Evolutionary conservation across 2,888 invertebrate genomes (phyloP).

Genomic region (Lasius fuliginosus): DNA sequence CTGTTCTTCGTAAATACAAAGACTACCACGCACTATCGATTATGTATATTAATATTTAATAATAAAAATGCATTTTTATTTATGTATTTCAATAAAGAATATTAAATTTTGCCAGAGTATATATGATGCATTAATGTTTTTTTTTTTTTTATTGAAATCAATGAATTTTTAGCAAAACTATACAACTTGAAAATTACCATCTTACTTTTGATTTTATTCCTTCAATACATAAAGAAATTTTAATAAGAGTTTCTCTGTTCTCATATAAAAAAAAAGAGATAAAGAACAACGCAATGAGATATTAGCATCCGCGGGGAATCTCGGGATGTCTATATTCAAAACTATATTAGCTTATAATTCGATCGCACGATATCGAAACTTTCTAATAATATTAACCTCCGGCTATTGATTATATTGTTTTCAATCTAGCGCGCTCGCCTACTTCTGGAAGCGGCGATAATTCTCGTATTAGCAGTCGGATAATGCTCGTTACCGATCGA

Average conservation of each 20-base stretch:
- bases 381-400: conserved; percentile 54
- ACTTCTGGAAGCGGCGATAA: conserved; percentile 54
- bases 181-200: not conserved
- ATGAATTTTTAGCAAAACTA: not conserved
- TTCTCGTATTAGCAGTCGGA: conserved; percentile 49
- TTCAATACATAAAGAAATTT: not conserved
- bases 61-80: not conserved
- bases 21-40: too few species aligned
- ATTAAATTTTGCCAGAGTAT: not conserved
- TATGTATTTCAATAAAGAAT: not conserved
- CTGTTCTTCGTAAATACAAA: not conserved
- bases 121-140: not conserved
- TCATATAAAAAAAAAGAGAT: not conserved
- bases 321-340: conserved; percentile 16
- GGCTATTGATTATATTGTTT: conserved; percentile 56
- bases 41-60: too few species aligned
- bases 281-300: not conserved
- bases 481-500: conserved; percentile 48
- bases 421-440: conserved; percentile 55
- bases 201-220: not conserved
- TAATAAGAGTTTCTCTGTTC: not conserved
- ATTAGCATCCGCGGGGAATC: not conserved
- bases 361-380: conserved; percentile 43
- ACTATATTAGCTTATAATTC: not conserved
- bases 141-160: not conserved